These are phyloP conservation scores for Hydroisotoma schaefferi DNA, from an alignment of 2,888 invertebrate species.

Conservation along the genomic window DNA sequence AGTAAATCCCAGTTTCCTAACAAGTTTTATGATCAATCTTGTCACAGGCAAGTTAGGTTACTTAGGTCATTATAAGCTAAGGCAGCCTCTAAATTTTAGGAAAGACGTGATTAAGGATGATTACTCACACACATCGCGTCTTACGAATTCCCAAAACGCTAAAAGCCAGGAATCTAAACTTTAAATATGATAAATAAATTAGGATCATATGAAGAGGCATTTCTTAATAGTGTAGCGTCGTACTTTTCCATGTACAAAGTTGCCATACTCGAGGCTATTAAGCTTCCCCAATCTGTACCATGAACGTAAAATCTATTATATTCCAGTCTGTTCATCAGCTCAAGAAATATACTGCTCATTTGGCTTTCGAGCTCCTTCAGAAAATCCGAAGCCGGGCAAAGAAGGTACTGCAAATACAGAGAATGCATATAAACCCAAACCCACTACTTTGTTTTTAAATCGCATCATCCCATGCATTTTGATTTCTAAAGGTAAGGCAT, in stretches of 20 bases:
- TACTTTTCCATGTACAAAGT: slow-evolving; percentile 50
- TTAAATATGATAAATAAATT: neutral
- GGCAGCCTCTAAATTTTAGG: slow-evolving; percentile 49
- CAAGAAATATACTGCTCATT: slow-evolving; percentile 49
- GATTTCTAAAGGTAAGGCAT: no score
- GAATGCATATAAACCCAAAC: neutral
- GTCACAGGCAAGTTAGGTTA: no score
- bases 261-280: slow-evolving; percentile 53
- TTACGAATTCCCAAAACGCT: slow-evolving; percentile 61
- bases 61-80: no score
- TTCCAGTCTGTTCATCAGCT: slow-evolving; percentile 55
- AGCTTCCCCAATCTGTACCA: slow-evolving; percentile 59
- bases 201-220: neutral
- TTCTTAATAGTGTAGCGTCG: neutral
- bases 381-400: slow-evolving; percentile 59
- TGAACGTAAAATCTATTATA: slow-evolving; percentile 54
- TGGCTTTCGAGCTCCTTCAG: slow-evolving; percentile 54
- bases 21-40: no score
- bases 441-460: neutral
- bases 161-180: no score
- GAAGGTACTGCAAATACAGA: slow-evolving; percentile 54
- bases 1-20: no score
- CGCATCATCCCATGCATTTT: neutral
- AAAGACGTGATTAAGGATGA: slow-evolving; percentile 49
- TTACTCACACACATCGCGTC: slow-evolving; percentile 60